Evolutionary conservation across 2,797 vertebrate genomes (phyloP).

Genomic region (Trematomus bernacchii): DNA sequence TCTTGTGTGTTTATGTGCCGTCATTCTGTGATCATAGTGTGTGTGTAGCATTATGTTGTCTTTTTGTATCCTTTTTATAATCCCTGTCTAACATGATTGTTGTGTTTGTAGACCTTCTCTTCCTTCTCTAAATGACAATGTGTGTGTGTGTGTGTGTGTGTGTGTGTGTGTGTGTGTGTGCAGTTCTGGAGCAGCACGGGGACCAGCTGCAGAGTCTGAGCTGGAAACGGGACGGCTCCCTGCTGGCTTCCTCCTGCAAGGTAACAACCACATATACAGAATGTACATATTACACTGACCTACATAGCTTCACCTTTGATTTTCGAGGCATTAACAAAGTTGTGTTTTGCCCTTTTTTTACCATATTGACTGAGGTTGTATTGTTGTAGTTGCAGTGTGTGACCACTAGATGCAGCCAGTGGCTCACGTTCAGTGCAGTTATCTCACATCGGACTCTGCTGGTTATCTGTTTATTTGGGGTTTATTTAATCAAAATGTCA

Average conservation of each 20-base stretch:
- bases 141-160: too few species aligned
- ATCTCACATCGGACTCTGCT: background rate
- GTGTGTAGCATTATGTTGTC: background rate
- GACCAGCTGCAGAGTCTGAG: slow-evolving; percentile 91
- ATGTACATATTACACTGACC: background rate
- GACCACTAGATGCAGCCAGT: slow-evolving; percentile 76
- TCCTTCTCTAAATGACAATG: slow-evolving; percentile 6
- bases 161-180: slow-evolving; percentile 55
- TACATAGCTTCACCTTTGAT: background rate
- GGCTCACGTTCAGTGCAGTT: slow-evolving; percentile 18
- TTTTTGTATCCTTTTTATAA: background rate
- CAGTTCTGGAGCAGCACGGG: slow-evolving; percentile 89
- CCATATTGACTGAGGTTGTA: background rate
- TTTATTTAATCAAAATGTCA: slow-evolving; percentile 53
- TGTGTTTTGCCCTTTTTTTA: background rate
- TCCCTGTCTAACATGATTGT: slow-evolving; percentile 1
- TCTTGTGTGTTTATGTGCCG: slow-evolving; percentile 30
- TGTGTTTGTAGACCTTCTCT: slow-evolving; percentile 10
- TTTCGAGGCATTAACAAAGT: background rate
- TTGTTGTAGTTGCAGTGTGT: slow-evolving; percentile 39
- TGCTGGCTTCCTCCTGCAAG: slow-evolving; percentile 92
- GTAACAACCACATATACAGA: slow-evolving; percentile 68
- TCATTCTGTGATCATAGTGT: slow-evolving; percentile 35
- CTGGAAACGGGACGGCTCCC: slow-evolving; percentile 92
- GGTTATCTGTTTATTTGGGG: slow-evolving; percentile 33